Evolutionary conservation across 2,888 invertebrate species (phyloP), one percentile per base, ranked within the genome.

Genomic region (Nomada goodeniana): DNA sequence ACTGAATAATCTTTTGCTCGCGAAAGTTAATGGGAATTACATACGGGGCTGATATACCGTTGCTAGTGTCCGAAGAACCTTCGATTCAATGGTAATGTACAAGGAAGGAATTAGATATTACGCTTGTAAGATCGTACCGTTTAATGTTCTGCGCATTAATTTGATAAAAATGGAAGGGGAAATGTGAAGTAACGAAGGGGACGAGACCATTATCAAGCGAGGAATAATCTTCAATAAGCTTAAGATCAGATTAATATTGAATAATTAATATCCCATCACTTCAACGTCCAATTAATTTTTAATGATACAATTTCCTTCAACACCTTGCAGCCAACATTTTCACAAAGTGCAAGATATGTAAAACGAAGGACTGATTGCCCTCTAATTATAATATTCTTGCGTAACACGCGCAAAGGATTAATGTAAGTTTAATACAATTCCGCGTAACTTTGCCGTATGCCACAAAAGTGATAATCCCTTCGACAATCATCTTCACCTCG

Each of bases 51-150:
- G 11, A 23, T 29, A 18, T 57, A 63, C 55, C 44, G 79, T 78
- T 72, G 44, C 20, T 53, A 23, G 1, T 11, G 15, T n/a, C 3
- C 0, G 64, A 53, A 36, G 47, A 42, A 13, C 42, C 20, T n/a
- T 0, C 11, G 26, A 79, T 79, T 79, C 78, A 65, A 76, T 80
- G 76, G 44, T 65, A 71, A 80, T 55, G 26, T 47, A 50, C 53
- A 2, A 5, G 50, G 36, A 52, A 29, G 26, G 4, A 29, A 20
- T 15, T 20, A 23, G 47, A 15, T 23, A n/a, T 64, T 36, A 57
- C 42, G 0, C 3, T 23, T 20, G 13, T 36, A 5, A 52, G 57
- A 53, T 9, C 23, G 26, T 29, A 47, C 47, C 18, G 1, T 26
- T 59, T 36, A 47, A 59, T 29, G 9, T 69, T 2, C 7, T 47